phyloP scores from a whole-genome alignment of 1,140 invertebrate species.

The Drosophila lacteicornis region DNA sequence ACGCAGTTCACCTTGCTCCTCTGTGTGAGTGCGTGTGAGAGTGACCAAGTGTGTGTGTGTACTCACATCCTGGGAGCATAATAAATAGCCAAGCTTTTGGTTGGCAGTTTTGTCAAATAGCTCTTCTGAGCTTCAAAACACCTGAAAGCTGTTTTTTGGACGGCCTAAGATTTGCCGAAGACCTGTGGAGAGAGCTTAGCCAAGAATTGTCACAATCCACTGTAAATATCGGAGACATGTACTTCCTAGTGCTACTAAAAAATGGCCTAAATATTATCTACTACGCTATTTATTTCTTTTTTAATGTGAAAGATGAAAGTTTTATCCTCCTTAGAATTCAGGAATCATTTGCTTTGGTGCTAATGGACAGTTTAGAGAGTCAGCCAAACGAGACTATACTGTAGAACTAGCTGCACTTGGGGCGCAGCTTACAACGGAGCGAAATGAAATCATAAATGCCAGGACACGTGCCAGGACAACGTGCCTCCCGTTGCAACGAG shows the following conservation, averaged over 20 bases:
- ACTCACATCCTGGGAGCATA: constrained; percentile 62
- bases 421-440: constrained; percentile 23
- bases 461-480: constrained; percentile 63
- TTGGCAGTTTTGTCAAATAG: constrained; percentile 79
- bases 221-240: no score
- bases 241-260: no score
- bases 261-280: not conserved
- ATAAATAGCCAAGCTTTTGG: constrained; percentile 77
- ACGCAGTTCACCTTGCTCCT: constrained; percentile 66
- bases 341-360: constrained; percentile 60
- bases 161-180: constrained; percentile 6
- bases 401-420: constrained; percentile 22
- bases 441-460: constrained; percentile 79
- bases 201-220: not conserved
- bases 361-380: constrained; percentile 71
- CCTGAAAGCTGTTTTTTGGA: constrained; percentile 67
- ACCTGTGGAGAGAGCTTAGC: constrained; percentile 34
- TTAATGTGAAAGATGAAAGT: not conserved
- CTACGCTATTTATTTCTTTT: not conserved
- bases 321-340: constrained; percentile 47
- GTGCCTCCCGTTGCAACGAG: constrained; percentile 61
- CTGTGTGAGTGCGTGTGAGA: constrained; percentile 19
- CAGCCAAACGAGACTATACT: constrained; percentile 36
- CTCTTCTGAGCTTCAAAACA: constrained; percentile 60
- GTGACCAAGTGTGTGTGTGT: constrained; percentile 17